These are phyloP conservation scores for Erythrolamprus reginae DNA, from an alignment of 2,113 vertebrate species.

Conservation along the genomic window DNA sequence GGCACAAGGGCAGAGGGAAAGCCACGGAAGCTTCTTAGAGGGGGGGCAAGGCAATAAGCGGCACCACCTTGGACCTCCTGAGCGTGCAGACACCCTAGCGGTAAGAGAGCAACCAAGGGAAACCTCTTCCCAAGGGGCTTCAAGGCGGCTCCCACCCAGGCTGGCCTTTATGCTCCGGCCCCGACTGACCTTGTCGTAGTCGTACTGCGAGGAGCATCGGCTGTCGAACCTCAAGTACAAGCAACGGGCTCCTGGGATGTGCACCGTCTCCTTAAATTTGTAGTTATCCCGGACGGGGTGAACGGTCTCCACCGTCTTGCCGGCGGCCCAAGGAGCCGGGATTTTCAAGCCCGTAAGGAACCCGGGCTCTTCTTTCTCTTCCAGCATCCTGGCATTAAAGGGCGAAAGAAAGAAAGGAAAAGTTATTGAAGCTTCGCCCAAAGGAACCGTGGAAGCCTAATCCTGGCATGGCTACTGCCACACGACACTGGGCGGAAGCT, in stretches of 20 bases:
- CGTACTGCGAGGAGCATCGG: slow-evolving; percentile 97
- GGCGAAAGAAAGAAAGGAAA: background rate
- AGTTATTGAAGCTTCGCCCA: background rate
- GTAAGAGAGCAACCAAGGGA: background rate
- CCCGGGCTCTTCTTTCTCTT: slow-evolving; percentile 94
- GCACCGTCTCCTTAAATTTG: slow-evolving; percentile 97
- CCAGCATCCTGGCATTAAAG: slow-evolving; percentile 80
- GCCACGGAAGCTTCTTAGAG: slow-evolving; percentile 10
- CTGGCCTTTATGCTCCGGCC: background rate
- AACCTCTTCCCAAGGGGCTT: background rate
- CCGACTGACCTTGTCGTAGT: slow-evolving; percentile 92
- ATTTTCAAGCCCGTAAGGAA: slow-evolving; percentile 97
- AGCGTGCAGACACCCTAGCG: background rate
- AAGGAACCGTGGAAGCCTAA: background rate
- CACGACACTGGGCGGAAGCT: background rate
- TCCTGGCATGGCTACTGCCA: too few species aligned
- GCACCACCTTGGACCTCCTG: background rate
- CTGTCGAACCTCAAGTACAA: slow-evolving; percentile 95
- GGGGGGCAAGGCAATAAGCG: too few species aligned
- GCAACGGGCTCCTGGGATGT: slow-evolving; percentile 95
- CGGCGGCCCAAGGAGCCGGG: slow-evolving; percentile 96
- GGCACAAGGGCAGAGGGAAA: slow-evolving; percentile 71
- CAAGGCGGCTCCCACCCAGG: background rate
- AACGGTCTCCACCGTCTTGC: slow-evolving; percentile 95
- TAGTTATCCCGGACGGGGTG: slow-evolving; percentile 98